A percentile compares a stretch with the other conserved stretches of the same genome.
phyloP scores from a whole-genome alignment of 2,888 invertebrate genomes.

The Frankliniella intonsa region DNA sequence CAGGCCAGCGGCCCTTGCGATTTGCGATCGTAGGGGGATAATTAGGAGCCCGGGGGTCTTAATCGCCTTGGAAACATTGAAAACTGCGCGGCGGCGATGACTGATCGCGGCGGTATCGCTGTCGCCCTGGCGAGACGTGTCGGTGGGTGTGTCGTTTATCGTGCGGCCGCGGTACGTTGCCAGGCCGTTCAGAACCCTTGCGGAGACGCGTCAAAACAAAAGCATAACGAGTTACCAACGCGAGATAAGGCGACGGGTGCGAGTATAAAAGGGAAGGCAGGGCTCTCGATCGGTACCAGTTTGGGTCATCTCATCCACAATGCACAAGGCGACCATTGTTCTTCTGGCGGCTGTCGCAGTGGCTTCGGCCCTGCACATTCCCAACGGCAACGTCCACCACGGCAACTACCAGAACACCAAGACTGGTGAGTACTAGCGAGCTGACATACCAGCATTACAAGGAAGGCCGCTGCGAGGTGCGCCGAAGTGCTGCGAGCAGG shows the following conservation, averaged over 20 bases:
- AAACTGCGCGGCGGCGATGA: background rate
- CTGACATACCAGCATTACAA: too few species aligned
- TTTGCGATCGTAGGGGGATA: too few species aligned
- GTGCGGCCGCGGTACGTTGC: too few species aligned
- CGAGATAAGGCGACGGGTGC: background rate
- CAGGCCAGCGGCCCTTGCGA: too few species aligned
- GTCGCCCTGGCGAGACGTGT: background rate
- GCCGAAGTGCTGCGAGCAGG: too few species aligned
- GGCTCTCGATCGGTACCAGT: background rate
- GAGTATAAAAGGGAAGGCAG: background rate
- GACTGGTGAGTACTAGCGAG: too few species aligned
- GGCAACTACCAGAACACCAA: background rate
- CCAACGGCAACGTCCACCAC: background rate
- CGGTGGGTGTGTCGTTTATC: too few species aligned
- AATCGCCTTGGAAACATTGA: background rate
- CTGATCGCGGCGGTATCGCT: background rate
- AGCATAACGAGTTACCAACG: background rate
- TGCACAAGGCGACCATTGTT: background rate
- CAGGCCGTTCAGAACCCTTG: background rate
- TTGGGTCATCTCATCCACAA: background rate
- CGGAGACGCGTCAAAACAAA: background rate
- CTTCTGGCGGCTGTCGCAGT: background rate
- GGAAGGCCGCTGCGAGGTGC: too few species aligned
- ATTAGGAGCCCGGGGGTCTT: too few species aligned
- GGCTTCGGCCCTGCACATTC: slow-evolving; percentile 1